These are phyloP conservation scores for Hemicordylus capensis DNA, from an alignment of 2,113 vertebrate genomes.

Conservation along the genomic window DNA sequence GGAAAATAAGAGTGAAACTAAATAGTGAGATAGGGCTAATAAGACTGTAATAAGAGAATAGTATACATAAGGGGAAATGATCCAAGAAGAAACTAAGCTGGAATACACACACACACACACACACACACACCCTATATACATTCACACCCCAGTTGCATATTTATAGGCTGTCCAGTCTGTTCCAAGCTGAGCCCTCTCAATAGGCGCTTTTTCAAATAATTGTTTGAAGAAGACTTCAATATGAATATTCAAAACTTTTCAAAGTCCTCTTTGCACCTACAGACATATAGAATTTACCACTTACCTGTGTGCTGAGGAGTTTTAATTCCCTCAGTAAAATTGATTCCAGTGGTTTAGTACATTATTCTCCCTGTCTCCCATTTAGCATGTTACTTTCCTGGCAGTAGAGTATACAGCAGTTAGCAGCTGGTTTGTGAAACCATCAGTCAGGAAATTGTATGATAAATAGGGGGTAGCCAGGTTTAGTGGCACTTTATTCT, in stretches of 20 bases:
- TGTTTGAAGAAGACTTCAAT: conserved; percentile 42
- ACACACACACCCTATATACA: conserved; percentile 10
- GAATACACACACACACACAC: conserved; percentile 31
- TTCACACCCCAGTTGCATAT: conserved; percentile 41
- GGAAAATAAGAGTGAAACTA: neutral
- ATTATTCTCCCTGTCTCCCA: conserved; percentile 77
- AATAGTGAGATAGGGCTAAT: neutral
- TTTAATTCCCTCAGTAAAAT: conserved; percentile 74
- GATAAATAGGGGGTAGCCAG: conserved; percentile 83
- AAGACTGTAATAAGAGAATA: neutral
- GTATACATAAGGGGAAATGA: neutral
- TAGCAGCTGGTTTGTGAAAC: conserved; percentile 84
- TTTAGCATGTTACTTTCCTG: conserved; percentile 80
- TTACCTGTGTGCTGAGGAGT: conserved; percentile 48
- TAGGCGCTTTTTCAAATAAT: conserved; percentile 44
- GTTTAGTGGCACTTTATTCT: conserved; percentile 82
- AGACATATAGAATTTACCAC: conserved; percentile 50
- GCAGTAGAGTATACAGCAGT: conserved; percentile 83
- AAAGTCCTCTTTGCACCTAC: conserved; percentile 41
- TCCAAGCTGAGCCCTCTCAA: conserved; percentile 13
- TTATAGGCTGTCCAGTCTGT: conserved; percentile 47
- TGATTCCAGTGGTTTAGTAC: conserved; percentile 64
- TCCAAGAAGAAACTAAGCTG: neutral
- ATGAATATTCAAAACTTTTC: conserved; percentile 47
- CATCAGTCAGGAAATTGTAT: conserved; percentile 85